Base-by-base conservation (phyloP, 2,888 invertebrate genomes). In the Hartigia nigra region DNA sequence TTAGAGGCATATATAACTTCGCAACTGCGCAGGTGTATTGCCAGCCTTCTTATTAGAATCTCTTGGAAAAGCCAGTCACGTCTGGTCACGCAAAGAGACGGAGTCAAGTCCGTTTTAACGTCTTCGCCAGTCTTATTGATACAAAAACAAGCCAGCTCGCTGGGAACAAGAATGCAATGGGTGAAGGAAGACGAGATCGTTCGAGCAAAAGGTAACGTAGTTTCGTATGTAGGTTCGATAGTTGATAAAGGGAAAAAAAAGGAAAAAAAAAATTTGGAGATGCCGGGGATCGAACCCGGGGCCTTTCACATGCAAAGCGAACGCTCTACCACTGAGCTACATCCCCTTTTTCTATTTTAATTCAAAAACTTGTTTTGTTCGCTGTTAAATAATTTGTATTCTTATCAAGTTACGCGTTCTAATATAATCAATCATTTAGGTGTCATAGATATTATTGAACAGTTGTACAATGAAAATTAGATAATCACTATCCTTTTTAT, bases 311-410 rank as follows among this genome's bases (percentile, higher is more conserved):
- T 97, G 97, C 97, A 97, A 97, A 97, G 97, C 97, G 97, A 97
- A 97, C 97, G 97, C 97, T 97, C 97, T 97, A 97, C 97, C 97
- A 97, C 97, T 97, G 97, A 97, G 97, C 97, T 97, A 97, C 96
- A 97, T 96, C 97, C 95, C 94, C 94, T 55, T 55, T 55, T 55
- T 55, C 2, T 23, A 9, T 9, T 23, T 23, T 9, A 23, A 9
- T 9, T 0, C 23, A 23, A 55, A 23, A 9, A 9, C 5, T 23
- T 1, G 1, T 9, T 55, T 55, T 55, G 2, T 2, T 2, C 1
- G 0, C 5, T 9, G 23, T 23, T 55, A 55, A 55, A 23, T 55
- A 55, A 55, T 55, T 55, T 23, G 14, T 1, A 55, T 55, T 55
- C 23, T 9, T 55, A 23, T 55, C 55, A 55, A 55, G 55, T 55